Percentiles rank a stretch among this genome's conserved stretches.
Evolutionary conservation across 2,113 vertebrate genomes (phyloP).

Genomic region (Psophia crepitans): DNA sequence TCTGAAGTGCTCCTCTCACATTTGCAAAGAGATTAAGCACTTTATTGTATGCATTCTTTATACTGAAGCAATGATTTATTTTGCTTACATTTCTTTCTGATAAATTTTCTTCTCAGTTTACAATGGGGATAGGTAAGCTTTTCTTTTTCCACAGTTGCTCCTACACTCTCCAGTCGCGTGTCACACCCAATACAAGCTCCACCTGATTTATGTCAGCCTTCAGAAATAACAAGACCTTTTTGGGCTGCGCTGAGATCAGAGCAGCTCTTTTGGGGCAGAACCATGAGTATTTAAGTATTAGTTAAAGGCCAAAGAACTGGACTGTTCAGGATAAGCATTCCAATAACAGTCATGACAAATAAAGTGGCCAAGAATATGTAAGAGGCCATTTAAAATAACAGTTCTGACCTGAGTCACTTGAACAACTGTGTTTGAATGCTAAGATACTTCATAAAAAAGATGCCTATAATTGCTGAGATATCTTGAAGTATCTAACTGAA

Average conservation of each 20-base stretch:
- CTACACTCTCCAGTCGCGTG: not conserved
- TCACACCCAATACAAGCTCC: not conserved
- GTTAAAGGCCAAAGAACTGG: not conserved
- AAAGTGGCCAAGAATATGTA: not conserved
- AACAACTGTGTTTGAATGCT: not conserved
- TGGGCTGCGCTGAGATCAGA: not conserved
- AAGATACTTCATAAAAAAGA: not conserved
- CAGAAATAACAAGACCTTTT: not conserved
- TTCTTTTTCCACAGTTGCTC: not conserved
- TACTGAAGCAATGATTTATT: not conserved
- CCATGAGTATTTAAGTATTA: not conserved
- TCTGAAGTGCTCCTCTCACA: not conserved
- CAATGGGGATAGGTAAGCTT: not conserved
- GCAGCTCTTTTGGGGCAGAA: not conserved
- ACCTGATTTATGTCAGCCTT: not conserved
- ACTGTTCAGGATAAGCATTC: not conserved
- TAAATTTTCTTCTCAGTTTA: not conserved
- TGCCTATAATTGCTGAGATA: not conserved
- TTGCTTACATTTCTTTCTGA: constrained; percentile 6
- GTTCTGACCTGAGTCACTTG: not conserved
- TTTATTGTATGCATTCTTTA: not conserved
- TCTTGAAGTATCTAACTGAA: not conserved
- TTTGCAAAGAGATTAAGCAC: not conserved
- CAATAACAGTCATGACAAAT: constrained; percentile 14
- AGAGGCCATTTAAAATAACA: not conserved